These are phyloP conservation scores for Phocoena phocoena DNA, from an alignment of 2,113 vertebrate species.

Conservation along the genomic window DNA sequence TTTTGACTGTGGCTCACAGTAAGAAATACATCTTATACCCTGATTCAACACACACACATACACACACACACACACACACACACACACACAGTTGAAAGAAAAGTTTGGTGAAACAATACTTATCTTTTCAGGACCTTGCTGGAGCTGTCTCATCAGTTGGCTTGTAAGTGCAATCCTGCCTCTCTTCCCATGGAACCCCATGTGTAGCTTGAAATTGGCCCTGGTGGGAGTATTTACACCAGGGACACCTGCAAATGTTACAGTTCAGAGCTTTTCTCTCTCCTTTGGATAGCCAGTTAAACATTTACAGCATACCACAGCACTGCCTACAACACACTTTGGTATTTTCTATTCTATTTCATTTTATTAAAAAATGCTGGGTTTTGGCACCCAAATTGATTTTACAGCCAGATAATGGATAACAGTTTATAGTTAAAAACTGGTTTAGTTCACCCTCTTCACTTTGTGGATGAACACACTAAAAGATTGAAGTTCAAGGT, in stretches of 20 bases:
- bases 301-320: neutral
- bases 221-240: neutral
- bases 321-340: neutral
- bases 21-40: constrained; percentile 20
- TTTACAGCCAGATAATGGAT: constrained; percentile 12
- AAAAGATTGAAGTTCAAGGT: neutral
- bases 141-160: neutral
- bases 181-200: neutral
- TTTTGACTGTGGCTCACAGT: constrained; percentile 36
- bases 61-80: rapidly evolving
- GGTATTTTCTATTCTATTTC: constrained; percentile 16
- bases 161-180: neutral
- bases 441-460: neutral
- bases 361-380: constrained; percentile 35
- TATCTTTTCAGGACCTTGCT: constrained; percentile 14
- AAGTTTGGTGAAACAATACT: neutral
- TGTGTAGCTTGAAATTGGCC: neutral
- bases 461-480: neutral
- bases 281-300: neutral
- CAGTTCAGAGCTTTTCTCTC: neutral
- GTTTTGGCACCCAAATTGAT: constrained; percentile 24
- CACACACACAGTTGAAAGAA: neutral
- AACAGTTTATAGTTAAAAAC: neutral
- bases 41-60: neutral
- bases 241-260: neutral